phyloP scores from a whole-genome alignment of 2,888 invertebrate species.

The Temnothorax rugatulus region DNA sequence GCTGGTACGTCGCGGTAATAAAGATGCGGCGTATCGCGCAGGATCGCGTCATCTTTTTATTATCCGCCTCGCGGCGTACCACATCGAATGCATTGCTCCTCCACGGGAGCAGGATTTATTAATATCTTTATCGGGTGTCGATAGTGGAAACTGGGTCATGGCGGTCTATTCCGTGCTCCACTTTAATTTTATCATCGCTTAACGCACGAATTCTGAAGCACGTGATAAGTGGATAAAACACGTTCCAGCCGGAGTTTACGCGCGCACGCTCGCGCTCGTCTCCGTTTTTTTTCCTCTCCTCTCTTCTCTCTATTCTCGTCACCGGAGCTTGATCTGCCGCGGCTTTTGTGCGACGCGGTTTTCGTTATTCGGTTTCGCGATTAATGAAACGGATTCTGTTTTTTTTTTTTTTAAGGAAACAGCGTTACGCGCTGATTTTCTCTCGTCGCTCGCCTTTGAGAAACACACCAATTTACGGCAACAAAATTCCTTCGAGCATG shows the following conservation, averaged over 20 bases:
- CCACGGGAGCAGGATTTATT: slow-evolving; percentile 48
- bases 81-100: slow-evolving; percentile 22
- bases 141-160: slow-evolving; percentile 74
- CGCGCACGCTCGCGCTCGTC: neutral
- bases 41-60: slow-evolving; percentile 25
- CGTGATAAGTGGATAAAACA: slow-evolving; percentile 44
- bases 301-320: neutral
- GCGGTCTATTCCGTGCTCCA: slow-evolving; percentile 67
- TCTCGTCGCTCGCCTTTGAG: neutral
- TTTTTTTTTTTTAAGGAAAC: neutral
- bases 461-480: neutral
- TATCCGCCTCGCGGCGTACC: too few relatives aligned
- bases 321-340: neutral
- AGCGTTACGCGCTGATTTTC: slow-evolving; percentile 41
- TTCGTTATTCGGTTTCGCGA: slow-evolving; percentile 2
- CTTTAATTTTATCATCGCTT: slow-evolving; percentile 68
- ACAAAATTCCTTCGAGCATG: neutral
- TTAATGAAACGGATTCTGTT: slow-evolving; percentile 24
- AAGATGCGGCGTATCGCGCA: neutral
- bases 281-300: neutral
- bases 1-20: neutral
- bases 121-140: slow-evolving; percentile 70
- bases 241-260: slow-evolving; percentile 12
- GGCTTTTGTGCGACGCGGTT: neutral
- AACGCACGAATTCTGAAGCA: slow-evolving; percentile 54